Evolutionary conservation across 2,797 vertebrate genomes (phyloP), one percentile per base, ranked within the genome.

Genomic region (Lacerta bilineata): DNA sequence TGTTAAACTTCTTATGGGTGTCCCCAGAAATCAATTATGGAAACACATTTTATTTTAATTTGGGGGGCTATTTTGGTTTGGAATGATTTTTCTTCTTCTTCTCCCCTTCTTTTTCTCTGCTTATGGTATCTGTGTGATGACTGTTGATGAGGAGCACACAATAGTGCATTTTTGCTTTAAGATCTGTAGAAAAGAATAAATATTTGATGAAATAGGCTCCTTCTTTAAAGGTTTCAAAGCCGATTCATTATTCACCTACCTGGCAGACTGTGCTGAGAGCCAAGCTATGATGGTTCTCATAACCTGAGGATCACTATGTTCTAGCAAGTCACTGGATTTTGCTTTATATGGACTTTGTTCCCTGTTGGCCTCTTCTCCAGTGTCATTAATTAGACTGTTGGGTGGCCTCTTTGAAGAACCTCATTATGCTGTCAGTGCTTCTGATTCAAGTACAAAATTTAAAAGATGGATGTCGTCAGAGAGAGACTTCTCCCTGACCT

Each of bases 231-330:
- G 71, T 18, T 87, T 79, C 69, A 66, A 81, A n/a, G 8, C 29
- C 84, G 64, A 75, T 69, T 81, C 3, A 11, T 0, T 18, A 33
- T 84, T 78, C 72, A 80, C 33, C 59, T 23, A 66, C 55, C 8
- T 43, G 33, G 8, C 71, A 81, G 74, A 36, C 27, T 71, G 29
- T 41, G 39, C 18, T 29, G 64, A 29, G 8, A 25, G 33, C 39
- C 29, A n/a, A 88, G 79, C 39, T 20, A n/a, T 25, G 36, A 29
- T n/a, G 6, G 2, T 6, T 4, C 43, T 80, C 2, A 0, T 0
- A 77, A 13, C 15, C 80, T 77, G 18, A 79, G 80, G 10, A 91
- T 33, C 66, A 41, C 69, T 83, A 64, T 85, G 29, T 50, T 29
- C 8, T 68, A 79, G 50, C 15, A 80, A 43, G 39, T 72, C 72